A percentile compares a stretch with the other conserved stretches of the same genome.
phyloP scores from a whole-genome alignment of 1,140 invertebrate genomes.

The Brachionus sp. region DNA sequence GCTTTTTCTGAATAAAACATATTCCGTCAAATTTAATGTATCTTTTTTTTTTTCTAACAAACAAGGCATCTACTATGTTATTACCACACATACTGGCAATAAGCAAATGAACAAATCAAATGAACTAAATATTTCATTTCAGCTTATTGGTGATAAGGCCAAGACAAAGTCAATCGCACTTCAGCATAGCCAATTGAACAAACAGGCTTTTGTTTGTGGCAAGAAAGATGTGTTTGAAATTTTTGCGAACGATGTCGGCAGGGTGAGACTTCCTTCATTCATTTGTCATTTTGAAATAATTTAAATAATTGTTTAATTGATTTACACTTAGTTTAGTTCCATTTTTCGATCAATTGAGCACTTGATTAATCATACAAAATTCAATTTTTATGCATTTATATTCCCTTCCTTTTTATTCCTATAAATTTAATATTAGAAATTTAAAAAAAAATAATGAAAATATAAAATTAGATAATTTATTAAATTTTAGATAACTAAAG shows the following conservation, averaged over 20 bases:
- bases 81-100: constrained; percentile 21
- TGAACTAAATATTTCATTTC: constrained; percentile 15
- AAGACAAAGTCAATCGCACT: constrained; percentile 6
- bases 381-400: neutral
- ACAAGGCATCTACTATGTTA: constrained; percentile 1
- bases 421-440: neutral
- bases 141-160: constrained; percentile 15
- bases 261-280: neutral
- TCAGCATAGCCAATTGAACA: constrained; percentile 37
- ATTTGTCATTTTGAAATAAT: neutral
- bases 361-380: neutral
- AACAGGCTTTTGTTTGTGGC: constrained; percentile 30
- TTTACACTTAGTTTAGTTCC: neutral
- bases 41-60: neutral
- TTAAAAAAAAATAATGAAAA: neutral
- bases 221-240: constrained; percentile 41
- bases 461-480: neutral
- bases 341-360: neutral
- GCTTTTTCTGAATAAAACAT: neutral
- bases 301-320: neutral
- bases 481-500: constrained; percentile 30
- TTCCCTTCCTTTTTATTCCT: neutral
- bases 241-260: constrained; percentile 12
- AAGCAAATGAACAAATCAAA: constrained; percentile 1
- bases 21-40: neutral